These are phyloP conservation scores for Paralvinella palmiformis DNA, from an alignment of 1,140 invertebrate species.

Conservation along the genomic window DNA sequence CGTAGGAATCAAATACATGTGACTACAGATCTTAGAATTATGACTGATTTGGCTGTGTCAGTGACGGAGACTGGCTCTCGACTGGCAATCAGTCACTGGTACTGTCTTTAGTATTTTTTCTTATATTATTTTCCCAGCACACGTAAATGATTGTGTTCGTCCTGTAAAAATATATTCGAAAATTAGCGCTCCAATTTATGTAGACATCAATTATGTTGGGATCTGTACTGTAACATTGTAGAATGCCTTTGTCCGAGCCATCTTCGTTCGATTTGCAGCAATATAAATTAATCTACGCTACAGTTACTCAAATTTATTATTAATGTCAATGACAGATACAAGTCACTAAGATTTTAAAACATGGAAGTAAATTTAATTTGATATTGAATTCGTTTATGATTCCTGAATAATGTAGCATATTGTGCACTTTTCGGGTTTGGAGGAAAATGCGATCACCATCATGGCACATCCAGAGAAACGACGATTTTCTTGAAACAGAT, in stretches of 20 bases:
- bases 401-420: background rate
- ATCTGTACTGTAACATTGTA: slow-evolving; percentile 2
- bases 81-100: slow-evolving; percentile 4
- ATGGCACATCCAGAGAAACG: no score
- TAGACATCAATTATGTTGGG: slow-evolving; percentile 2
- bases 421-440: no score
- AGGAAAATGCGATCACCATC: no score
- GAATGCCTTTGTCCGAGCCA: background rate
- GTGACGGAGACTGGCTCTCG: no score
- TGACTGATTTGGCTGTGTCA: no score
- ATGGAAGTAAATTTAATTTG: background rate
- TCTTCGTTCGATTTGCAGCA: background rate
- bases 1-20: no score
- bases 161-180: slow-evolving; percentile 2
- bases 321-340: background rate
- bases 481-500: slow-evolving; percentile 2
- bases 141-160: background rate
- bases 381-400: slow-evolving; percentile 2
- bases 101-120: background rate
- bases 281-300: background rate
- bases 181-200: background rate
- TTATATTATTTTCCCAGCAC: slow-evolving; percentile 4
- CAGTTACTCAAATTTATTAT: slow-evolving; percentile 6
- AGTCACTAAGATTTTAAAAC: slow-evolving; percentile 4
- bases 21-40: no score